A percentile compares a stretch with the other conserved stretches of the same genome.
Conservation (phyloP, 2,888 invertebrate genomes). For the Beris morrisii region DNA sequence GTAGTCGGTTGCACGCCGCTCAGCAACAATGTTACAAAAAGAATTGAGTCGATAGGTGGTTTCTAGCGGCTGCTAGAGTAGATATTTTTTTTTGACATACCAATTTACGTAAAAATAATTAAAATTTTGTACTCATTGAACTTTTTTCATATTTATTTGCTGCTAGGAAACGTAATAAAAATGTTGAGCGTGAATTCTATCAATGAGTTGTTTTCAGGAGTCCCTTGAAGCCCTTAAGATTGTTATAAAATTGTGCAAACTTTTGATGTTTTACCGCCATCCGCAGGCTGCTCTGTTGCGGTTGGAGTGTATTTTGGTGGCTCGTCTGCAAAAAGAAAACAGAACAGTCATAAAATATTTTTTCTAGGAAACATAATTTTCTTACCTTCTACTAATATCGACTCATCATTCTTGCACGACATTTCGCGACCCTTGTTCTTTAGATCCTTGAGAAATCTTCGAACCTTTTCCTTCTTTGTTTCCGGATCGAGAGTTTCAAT, state of each 20-base stretch:
- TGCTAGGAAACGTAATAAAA: neutral
- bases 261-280: conserved; percentile 48
- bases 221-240: too few species aligned
- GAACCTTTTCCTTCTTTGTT: conserved; percentile 42
- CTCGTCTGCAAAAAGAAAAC: conserved; percentile 46
- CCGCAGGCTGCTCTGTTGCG: conserved; percentile 36
- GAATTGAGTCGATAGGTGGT: too few species aligned
- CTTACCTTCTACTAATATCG: conserved; percentile 50
- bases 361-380: neutral
- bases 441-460: conserved; percentile 49
- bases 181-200: neutral
- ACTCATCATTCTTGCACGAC: conserved; percentile 50
- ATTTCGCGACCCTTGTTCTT: conserved; percentile 46
- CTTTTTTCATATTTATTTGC: too few species aligned
- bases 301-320: conserved; percentile 44
- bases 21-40: too few species aligned
- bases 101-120: too few species aligned
- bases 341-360: neutral
- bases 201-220: too few species aligned
- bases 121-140: too few species aligned
- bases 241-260: conserved; percentile 54
- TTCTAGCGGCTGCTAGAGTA: too few species aligned
- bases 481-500: conserved; percentile 39
- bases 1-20: too few species aligned
- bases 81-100: too few species aligned